Evolutionary conservation across 2,888 invertebrate genomes (phyloP).

Genomic region (Lepidocyrtoides sp.): DNA sequence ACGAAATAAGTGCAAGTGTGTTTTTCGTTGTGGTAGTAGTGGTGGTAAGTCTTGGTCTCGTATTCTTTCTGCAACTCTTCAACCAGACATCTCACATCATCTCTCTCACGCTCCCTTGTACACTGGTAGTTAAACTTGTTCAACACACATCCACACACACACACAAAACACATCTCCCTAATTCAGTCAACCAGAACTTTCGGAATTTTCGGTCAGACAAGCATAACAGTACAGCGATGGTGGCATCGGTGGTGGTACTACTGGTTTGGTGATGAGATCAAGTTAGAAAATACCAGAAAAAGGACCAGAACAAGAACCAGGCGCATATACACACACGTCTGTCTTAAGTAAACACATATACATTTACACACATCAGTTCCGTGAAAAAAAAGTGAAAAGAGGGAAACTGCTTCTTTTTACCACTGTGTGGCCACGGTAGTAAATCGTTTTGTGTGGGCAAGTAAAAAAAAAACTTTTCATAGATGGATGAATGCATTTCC

Average conservation of each 20-base stretch:
- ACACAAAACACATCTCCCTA: conserved; percentile 73
- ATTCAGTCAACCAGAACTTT: conserved; percentile 80
- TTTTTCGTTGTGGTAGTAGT: neutral
- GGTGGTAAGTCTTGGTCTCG: neutral
- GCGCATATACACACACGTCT: conserved; percentile 77
- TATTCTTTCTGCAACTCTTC: conserved; percentile 54
- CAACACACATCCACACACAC: conserved; percentile 65
- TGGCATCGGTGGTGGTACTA: conserved; percentile 42
- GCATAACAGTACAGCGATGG: conserved; percentile 56
- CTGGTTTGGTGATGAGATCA: conserved; percentile 74
- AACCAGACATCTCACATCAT: conserved; percentile 61
- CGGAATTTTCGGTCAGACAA: conserved; percentile 78
- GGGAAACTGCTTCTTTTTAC: conserved; percentile 67
- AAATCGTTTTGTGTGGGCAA: conserved; percentile 65
- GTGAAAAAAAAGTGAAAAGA: conserved; percentile 30
- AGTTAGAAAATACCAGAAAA: conserved; percentile 39
- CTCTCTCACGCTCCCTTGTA: conserved; percentile 74
- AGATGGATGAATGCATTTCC: conserved; percentile 53
- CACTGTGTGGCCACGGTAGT: conserved; percentile 66
- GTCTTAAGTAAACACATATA: conserved; percentile 69
- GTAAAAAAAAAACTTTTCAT: conserved; percentile 57
- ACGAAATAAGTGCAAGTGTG: neutral
- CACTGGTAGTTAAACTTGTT: conserved; percentile 78
- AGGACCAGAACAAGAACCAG: conserved; percentile 8
- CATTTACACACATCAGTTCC: conserved; percentile 49